These are phyloP conservation scores for Callithrix jacchus DNA, from an alignment of 2,113 vertebrate species.

Conservation along the genomic window DNA sequence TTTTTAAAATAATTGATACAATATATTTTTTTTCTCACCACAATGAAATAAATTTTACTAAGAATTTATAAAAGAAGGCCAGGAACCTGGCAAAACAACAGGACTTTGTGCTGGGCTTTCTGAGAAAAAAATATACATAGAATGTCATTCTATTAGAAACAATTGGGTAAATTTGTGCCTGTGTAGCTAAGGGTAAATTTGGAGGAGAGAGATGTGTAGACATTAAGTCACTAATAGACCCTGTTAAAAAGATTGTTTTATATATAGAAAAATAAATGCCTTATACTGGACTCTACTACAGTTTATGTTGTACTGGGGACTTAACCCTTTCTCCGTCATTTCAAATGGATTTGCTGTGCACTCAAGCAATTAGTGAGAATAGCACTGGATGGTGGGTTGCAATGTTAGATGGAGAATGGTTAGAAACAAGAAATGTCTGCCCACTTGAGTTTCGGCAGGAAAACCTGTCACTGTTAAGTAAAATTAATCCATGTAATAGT, in stretches of 20 bases:
- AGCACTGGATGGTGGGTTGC: background rate
- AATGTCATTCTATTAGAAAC: background rate
- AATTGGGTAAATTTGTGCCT: slow-evolving; percentile 42
- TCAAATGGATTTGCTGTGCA: slow-evolving; percentile 69
- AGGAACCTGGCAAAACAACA: slow-evolving; percentile 7
- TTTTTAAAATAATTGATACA: slow-evolving; percentile 77
- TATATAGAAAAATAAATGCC: background rate
- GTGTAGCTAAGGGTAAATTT: background rate
- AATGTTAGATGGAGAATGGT: background rate
- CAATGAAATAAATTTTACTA: slow-evolving; percentile 46
- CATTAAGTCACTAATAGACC: slow-evolving; percentile 34
- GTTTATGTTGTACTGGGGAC: background rate
- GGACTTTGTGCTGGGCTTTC: slow-evolving; percentile 1
- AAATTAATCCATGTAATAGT: slow-evolving; percentile 77
- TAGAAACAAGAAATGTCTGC: slow-evolving; percentile 71
- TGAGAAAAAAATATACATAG: slow-evolving; percentile 10
- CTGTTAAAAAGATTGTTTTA: slow-evolving; percentile 12
- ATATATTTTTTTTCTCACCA: slow-evolving; percentile 59
- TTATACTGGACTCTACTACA: background rate
- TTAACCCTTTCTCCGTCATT: slow-evolving; percentile 45
- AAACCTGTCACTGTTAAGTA: slow-evolving; percentile 78
- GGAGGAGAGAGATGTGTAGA: background rate
- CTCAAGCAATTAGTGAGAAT: slow-evolving; percentile 35
- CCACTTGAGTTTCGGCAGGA: slow-evolving; percentile 79
- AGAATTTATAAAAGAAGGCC: slow-evolving; percentile 53